Evolutionary conservation across 2,888 invertebrate species (phyloP).

Genomic region (Eristalis arbustorum): DNA sequence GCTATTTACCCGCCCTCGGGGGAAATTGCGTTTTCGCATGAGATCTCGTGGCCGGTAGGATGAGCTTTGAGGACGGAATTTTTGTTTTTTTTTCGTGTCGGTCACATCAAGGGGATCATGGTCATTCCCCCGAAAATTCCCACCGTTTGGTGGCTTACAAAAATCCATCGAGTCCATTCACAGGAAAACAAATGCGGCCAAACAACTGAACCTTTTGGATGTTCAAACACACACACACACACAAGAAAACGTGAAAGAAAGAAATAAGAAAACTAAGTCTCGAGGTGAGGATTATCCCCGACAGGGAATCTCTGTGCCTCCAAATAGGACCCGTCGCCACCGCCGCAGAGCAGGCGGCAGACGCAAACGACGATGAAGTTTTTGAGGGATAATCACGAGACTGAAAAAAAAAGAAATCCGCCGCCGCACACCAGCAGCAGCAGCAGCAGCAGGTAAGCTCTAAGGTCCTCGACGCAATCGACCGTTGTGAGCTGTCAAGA

Average conservation of each 20-base stretch:
- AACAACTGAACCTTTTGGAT: background rate
- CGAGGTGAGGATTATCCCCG: conserved; percentile 48
- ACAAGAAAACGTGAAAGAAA: conserved; percentile 13
- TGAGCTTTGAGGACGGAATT: no score
- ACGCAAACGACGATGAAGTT: conserved; percentile 32
- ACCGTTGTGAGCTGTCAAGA: background rate
- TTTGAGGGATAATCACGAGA: conserved; percentile 59
- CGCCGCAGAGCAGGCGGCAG: conserved; percentile 41
- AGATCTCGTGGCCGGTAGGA: background rate
- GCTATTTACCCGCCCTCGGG: background rate
- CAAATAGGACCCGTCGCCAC: conserved; percentile 16
- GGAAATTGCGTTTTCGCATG: background rate
- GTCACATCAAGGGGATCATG: no score
- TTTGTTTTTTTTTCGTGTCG: no score
- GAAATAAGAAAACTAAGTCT: conserved; percentile 39
- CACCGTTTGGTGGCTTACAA: no score
- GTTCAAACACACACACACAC: no score
- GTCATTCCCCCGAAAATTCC: no score
- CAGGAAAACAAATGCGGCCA: no score
- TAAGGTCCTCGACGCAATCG: background rate
- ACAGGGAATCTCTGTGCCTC: conserved; percentile 62
- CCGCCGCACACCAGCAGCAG: background rate
- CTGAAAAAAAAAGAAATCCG: conserved; percentile 42
- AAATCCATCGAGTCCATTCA: no score
- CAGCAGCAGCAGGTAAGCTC: background rate